These are phyloP conservation scores for Pyrochroa serraticornis DNA, from an alignment of 2,888 invertebrate species.

Conservation along the genomic window DNA sequence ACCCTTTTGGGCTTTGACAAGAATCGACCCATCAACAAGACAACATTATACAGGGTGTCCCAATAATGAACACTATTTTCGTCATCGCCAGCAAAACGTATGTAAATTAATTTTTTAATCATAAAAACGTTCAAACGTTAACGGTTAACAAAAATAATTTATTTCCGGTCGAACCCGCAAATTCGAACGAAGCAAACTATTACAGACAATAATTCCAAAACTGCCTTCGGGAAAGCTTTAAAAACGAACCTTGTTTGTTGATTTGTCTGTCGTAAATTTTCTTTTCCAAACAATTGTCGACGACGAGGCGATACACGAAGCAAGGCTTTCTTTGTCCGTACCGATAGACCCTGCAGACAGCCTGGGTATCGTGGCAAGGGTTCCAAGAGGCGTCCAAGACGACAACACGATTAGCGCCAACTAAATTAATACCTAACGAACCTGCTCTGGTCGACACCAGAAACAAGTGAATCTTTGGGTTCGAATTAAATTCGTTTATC, in stretches of 20 bases:
- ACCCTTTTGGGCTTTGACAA: no score
- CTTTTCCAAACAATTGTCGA: slow-evolving; percentile 96
- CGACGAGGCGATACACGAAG: slow-evolving; percentile 94
- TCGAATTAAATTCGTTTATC: slow-evolving; percentile 94
- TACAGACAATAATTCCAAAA: no score
- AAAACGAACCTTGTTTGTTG: slow-evolving; percentile 82
- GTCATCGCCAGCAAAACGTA: no score
- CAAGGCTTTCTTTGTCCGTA: slow-evolving; percentile 95
- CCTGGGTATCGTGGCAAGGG: slow-evolving; percentile 97
- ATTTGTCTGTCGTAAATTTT: slow-evolving; percentile 98
- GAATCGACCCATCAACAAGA: no score
- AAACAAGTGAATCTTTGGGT: slow-evolving; percentile 86
- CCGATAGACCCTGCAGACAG: slow-evolving; percentile 93
- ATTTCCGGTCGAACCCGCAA: no score
- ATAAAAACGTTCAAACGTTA: no score
- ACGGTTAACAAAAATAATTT: no score
- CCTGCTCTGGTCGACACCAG: slow-evolving; percentile 96
- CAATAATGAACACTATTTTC: no score
- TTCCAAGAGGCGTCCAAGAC: slow-evolving; percentile 99
- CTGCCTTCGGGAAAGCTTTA: no score
- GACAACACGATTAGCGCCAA: slow-evolving; percentile 96
- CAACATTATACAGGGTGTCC: no score
- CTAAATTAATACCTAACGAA: slow-evolving; percentile 94
- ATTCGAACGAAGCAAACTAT: no score
- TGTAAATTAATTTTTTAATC: no score